These are phyloP conservation scores for Bujurquina vittata DNA, from an alignment of 2,113 vertebrate species.

Conservation along the genomic window DNA sequence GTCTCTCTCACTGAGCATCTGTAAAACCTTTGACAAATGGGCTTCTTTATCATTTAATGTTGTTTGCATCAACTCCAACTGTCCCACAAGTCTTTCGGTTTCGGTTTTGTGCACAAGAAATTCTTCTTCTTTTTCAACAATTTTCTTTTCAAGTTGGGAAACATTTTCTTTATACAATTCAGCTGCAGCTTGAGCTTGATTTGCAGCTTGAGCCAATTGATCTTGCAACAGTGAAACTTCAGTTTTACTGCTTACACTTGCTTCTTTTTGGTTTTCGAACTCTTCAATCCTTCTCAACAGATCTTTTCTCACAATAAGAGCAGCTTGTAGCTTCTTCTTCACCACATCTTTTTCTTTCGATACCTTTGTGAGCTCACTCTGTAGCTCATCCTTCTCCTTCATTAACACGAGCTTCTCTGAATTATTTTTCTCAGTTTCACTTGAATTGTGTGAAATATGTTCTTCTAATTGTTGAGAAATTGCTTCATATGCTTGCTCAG, in stretches of 20 bases:
- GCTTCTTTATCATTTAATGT: slow-evolving; percentile 75
- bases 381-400: slow-evolving; percentile 74
- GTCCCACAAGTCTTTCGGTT: slow-evolving; percentile 51
- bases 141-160: slow-evolving; percentile 69
- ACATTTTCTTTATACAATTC: slow-evolving; percentile 66
- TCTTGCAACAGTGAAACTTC: slow-evolving; percentile 66
- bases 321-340: slow-evolving; percentile 89
- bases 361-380: slow-evolving; percentile 70
- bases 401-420: slow-evolving; percentile 65
- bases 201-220: slow-evolving; percentile 67
- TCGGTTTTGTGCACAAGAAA: slow-evolving; percentile 60
- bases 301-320: slow-evolving; percentile 84
- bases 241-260: slow-evolving; percentile 62
- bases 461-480: slow-evolving; percentile 73
- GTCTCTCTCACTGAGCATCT: slow-evolving; percentile 74
- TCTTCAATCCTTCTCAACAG: slow-evolving; percentile 83
- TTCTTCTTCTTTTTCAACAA: slow-evolving; percentile 76
- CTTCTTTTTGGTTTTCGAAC: slow-evolving; percentile 76
- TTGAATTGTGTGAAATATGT: slow-evolving; percentile 53
- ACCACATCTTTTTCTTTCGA: slow-evolving; percentile 84
- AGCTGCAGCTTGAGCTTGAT: slow-evolving; percentile 59
- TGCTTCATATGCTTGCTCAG: slow-evolving; percentile 59
- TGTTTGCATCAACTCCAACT: slow-evolving; percentile 66
- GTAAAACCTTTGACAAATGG: slow-evolving; percentile 64
- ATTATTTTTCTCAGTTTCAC: slow-evolving; percentile 60